Evolutionary conservation across 2,888 invertebrate species (phyloP).

Genomic region (Ceratothoa steindachneri): DNA sequence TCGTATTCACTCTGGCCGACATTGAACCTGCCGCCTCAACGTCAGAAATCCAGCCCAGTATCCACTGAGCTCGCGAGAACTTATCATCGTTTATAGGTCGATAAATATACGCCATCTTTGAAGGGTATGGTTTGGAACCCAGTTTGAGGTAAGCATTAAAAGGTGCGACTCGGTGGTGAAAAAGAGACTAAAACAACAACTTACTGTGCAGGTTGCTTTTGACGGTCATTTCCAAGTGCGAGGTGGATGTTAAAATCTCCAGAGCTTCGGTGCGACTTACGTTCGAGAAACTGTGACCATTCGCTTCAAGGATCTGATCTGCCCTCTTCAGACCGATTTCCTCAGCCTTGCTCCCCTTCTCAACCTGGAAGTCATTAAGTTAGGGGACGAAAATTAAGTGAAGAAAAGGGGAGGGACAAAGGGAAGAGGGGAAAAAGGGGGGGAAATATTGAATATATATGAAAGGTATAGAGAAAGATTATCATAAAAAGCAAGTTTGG

Average conservation of each 20-base stretch:
- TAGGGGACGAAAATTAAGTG: not conserved
- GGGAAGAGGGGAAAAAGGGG: not conserved
- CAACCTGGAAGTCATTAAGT: slow-evolving; percentile 59
- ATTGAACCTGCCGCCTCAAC: no score
- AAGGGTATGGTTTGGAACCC: no score
- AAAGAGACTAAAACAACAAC: no score
- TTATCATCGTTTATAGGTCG: no score
- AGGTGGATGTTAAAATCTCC: slow-evolving; percentile 87
- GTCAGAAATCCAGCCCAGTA: no score
- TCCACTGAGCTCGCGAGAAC: no score
- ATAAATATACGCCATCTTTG: no score
- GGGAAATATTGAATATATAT: not conserved
- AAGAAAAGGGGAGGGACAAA: not conserved
- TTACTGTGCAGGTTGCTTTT: slow-evolving; percentile 88
- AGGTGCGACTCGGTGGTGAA: no score
- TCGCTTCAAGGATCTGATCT: slow-evolving; percentile 96
- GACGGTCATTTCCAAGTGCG: slow-evolving; percentile 91
- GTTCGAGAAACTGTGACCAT: slow-evolving; percentile 92
- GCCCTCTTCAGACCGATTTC: slow-evolving; percentile 93
- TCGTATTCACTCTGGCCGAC: no score
- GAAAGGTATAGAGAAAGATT: no score
- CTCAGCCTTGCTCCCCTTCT: slow-evolving; percentile 87
- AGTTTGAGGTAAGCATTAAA: no score
- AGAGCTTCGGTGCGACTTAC: slow-evolving; percentile 85
- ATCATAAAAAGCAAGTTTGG: no score